A percentile compares a stretch with the other conserved stretches of the same genome.
phyloP scores from a whole-genome alignment of 1,140 invertebrate species.

The Hyposmocoma kahamanoa region DNA sequence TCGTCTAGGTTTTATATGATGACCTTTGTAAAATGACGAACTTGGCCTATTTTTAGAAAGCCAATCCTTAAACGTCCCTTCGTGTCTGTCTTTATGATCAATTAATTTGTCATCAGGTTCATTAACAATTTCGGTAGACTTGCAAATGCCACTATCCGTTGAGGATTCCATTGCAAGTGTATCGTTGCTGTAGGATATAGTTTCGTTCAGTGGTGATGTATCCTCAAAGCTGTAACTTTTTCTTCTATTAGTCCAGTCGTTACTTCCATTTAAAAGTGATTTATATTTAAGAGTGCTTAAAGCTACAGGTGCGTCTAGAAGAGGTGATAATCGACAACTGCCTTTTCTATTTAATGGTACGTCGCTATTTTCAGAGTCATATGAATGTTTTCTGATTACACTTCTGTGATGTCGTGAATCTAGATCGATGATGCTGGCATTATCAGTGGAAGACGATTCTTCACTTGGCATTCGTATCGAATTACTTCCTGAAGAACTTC shows the following conservation, averaged over 20 bases:
- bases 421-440: conserved; percentile 71
- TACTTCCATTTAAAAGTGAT: conserved; percentile 60
- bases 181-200: conserved; percentile 58
- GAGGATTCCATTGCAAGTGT: conserved; percentile 77
- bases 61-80: conserved; percentile 63
- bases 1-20: conserved; percentile 24
- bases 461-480: conserved; percentile 78
- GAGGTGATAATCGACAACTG: conserved; percentile 36
- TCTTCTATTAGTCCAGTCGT: conserved; percentile 80
- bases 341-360: conserved; percentile 31
- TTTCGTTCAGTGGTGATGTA: conserved; percentile 66
- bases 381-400: conserved; percentile 40
- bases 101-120: conserved; percentile 31
- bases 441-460: conserved; percentile 49
- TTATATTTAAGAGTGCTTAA: conserved; percentile 64
- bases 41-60: conserved; percentile 51
- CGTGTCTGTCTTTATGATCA: conserved; percentile 19
- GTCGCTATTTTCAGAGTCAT: conserved; percentile 41
- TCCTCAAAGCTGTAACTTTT: conserved; percentile 85
- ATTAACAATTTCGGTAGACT: conserved; percentile 78
- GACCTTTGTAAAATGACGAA: conserved; percentile 22
- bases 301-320: conserved; percentile 47
- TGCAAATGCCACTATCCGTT: conserved; percentile 82
- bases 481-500: conserved; percentile 73
- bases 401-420: conserved; percentile 41